phyloP scores from a whole-genome alignment of 2,888 invertebrate species.

The Diaprepes abbreviatus region DNA sequence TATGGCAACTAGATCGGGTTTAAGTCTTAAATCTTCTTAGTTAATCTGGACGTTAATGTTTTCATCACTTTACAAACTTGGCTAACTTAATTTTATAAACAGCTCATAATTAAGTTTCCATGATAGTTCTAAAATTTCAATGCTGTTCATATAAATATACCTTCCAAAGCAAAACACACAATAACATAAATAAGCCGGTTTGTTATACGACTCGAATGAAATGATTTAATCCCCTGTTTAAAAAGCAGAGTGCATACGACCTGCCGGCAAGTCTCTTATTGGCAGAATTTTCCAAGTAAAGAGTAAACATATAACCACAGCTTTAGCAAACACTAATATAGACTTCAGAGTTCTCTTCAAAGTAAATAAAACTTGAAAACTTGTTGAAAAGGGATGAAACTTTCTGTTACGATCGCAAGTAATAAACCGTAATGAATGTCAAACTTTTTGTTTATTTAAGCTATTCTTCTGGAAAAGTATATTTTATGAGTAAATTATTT shows the following conservation, averaged over 20 bases:
- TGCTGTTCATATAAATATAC: too few relatives aligned
- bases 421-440: constrained; percentile 23
- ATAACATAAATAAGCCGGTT: constrained; percentile 1
- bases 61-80: too few relatives aligned
- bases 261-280: constrained; percentile 30
- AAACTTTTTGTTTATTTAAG: constrained; percentile 6
- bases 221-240: constrained; percentile 19
- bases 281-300: constrained; percentile 35
- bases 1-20: too few relatives aligned
- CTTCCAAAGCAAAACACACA: too few relatives aligned
- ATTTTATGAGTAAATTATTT: not conserved
- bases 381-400: constrained; percentile 27
- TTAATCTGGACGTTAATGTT: too few relatives aligned
- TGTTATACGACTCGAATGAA: constrained; percentile 6
- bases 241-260: constrained; percentile 15
- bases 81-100: too few relatives aligned
- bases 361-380: constrained; percentile 36
- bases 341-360: constrained; percentile 27
- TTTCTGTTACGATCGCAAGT: constrained; percentile 18
- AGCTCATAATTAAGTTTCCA: too few relatives aligned
- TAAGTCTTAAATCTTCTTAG: too few relatives aligned
- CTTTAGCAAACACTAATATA: constrained; percentile 37
- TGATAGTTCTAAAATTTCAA: too few relatives aligned
- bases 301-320: constrained; percentile 42
- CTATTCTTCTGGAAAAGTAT: not conserved